These are phyloP conservation scores for Sericinus montela DNA, from an alignment of 2,888 invertebrate genomes.

Conservation along the genomic window DNA sequence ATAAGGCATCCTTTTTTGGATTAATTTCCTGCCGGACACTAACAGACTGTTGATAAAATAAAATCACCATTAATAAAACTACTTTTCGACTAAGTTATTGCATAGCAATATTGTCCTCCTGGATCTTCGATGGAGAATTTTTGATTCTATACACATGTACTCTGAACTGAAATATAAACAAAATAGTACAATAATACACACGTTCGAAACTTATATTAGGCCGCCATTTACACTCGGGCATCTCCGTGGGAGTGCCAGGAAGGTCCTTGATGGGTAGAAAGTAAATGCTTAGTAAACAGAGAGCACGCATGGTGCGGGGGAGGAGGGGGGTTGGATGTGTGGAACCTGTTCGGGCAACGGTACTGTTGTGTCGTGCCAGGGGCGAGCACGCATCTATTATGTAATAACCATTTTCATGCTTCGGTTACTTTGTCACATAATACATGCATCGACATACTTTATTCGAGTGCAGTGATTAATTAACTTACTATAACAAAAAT, in stretches of 20 bases:
- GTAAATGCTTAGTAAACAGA: conserved; percentile 64
- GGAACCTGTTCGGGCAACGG: conserved; percentile 75
- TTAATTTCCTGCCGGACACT: no score
- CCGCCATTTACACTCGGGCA: conserved; percentile 24
- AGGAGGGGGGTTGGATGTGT: conserved; percentile 38
- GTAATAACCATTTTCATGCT: conserved; percentile 70
- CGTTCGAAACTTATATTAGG: conserved; percentile 1
- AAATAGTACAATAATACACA: background rate
- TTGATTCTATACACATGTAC: no score
- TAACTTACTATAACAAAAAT: no score
- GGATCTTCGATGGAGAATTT: no score
- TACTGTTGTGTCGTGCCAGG: conserved; percentile 56
- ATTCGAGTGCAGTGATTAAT: no score
- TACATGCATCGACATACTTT: no score
- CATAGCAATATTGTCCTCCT: no score
- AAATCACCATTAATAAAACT: no score
- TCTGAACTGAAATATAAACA: no score
- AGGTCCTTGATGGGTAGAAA: conserved; percentile 75
- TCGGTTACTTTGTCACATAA: conserved; percentile 27
- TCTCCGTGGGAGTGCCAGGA: conserved; percentile 40
- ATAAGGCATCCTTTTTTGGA: no score
- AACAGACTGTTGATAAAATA: no score
- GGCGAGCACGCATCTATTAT: conserved; percentile 70
- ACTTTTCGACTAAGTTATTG: no score
- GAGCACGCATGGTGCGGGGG: conserved; percentile 41